Conservation (phyloP, 1,140 invertebrate species). For the Steinernema khuongi region DNA sequence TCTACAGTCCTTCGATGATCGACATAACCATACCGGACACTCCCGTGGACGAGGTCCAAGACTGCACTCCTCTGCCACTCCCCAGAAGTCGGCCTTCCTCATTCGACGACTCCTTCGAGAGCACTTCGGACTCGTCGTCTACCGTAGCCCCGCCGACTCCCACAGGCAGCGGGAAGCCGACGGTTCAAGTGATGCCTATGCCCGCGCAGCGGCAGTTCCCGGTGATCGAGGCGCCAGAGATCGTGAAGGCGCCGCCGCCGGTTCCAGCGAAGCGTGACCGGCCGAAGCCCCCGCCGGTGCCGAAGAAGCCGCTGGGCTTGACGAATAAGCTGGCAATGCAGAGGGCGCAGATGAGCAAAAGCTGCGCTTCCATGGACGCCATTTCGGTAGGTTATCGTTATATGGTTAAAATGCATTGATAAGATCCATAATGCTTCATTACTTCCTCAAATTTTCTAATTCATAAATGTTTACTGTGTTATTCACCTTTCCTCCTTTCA, state of each 20-base stretch:
- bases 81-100: conserved; percentile 14
- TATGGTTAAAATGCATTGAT: no score
- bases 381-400: neutral
- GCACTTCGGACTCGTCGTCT: neutral
- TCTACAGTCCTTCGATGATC: neutral
- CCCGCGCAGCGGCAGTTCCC: neutral
- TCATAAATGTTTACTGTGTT: neutral
- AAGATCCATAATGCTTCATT: neutral
- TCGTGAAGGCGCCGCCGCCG: neutral
- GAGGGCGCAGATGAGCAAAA: neutral
- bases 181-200: conserved; percentile 12
- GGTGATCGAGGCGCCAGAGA: neutral
- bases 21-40: neutral
- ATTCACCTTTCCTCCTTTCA: neutral
- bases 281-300: neutral
- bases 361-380: conserved; percentile 1
- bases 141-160: neutral
- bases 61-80: neutral
- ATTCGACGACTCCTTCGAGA: conserved; percentile 11
- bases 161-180: neutral
- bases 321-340: neutral
- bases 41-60: neutral
- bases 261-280: neutral
- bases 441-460: neutral
- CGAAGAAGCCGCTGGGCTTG: conserved; percentile 4